These are phyloP conservation scores for Scylla paramamosain DNA, from an alignment of 1,140 invertebrate species.

Conservation along the genomic window DNA sequence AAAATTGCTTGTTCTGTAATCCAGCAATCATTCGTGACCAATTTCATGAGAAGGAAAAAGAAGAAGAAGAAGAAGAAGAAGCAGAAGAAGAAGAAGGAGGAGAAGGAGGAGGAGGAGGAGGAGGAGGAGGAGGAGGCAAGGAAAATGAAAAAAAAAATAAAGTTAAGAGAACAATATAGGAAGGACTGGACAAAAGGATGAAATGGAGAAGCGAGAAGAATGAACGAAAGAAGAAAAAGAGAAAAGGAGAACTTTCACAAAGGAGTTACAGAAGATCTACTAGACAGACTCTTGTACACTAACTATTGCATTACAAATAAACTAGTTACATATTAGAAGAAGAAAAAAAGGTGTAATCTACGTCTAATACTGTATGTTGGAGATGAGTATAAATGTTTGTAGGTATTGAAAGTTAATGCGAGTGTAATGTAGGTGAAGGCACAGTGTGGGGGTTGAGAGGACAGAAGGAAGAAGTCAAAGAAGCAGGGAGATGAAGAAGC, in stretches of 20 bases:
- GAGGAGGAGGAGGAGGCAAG: not conserved
- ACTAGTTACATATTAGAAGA: no score
- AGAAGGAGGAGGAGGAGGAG: not conserved
- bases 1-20: not conserved
- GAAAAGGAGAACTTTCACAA: not conserved
- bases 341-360: no score
- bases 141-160: not conserved
- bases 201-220: no score
- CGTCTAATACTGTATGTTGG: no score
- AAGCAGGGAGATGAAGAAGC: not conserved
- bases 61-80: not conserved
- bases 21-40: conserved; percentile 4
- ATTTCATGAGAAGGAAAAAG: not conserved
- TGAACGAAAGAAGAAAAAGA: not conserved
- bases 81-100: not conserved
- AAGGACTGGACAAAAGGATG: no score
- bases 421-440: no score
- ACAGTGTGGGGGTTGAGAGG: no score
- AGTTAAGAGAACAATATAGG: no score
- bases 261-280: not conserved
- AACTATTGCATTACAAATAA: no score
- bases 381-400: no score
- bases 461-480: not conserved
- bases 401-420: no score
- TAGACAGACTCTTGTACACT: no score